Evolutionary conservation across 1,140 invertebrate species (phyloP), one percentile per base, ranked within the genome.

Genomic region (Cydia amplana): DNA sequence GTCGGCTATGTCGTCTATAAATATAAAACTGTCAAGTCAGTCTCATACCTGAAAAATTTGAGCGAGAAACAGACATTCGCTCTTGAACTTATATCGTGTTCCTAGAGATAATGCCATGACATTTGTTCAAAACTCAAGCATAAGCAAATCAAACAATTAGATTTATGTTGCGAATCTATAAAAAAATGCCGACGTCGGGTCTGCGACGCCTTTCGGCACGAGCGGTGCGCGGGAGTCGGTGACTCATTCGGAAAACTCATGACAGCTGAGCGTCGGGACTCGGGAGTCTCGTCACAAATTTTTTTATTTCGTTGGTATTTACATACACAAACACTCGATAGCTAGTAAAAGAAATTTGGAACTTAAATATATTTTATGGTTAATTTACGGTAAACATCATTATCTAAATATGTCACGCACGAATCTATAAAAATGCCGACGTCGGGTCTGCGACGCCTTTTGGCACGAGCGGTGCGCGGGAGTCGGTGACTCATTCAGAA

Each of bases 191-290:
- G 20, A 1, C 9, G 18, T 60, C 20, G 20, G 1, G 20, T 23
- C 55, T 16, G 14, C n/a, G 4, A 20, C 55, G 55, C 55, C 55
- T 60, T 23, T 60, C 23, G 55, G 55, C 55, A 60, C 55, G 7
- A 20, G 18, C 55, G n/a, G 10, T 20, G 55, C 55, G 55, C 55
- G 55, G 6, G 55, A 60, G 55, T 51, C 55, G 18, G 18, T 60
- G 55, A 60, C 55, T 23, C 55, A 60, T n/a, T 60, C 55, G 55
- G n/a, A 60, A 60, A 60, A 60, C 55, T 60, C 55, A 60, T 60
- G 55, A 60, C 55, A 60, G 5, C 55, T 51, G 49, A 6, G 14
- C 4, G 18, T 12, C 16, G 25, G 3, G 25, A 1, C 1, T 25
- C 25, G 51, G 51, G 49, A 51, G 18, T 60, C 51, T 60, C 51